Conservation (phyloP, 1,140 invertebrate genomes). For the Bombus confusus region DNA sequence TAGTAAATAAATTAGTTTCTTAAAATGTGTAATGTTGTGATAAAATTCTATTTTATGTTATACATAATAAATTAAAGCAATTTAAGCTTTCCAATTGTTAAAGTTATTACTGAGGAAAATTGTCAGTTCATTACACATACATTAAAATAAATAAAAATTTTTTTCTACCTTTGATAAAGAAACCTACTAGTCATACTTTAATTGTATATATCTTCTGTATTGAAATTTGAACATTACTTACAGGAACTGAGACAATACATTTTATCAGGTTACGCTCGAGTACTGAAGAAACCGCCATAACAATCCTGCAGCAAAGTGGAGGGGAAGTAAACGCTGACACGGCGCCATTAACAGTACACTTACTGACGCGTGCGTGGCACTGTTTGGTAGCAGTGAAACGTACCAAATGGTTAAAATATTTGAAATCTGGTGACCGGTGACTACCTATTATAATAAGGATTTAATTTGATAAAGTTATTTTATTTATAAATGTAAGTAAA, state of each 20-base stretch:
- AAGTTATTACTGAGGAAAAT: not conserved
- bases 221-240: no score
- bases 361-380: slow-evolving; percentile 41
- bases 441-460: not conserved
- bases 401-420: slow-evolving; percentile 32
- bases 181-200: not conserved
- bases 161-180: not conserved
- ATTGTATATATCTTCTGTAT: not conserved
- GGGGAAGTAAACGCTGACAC: slow-evolving; percentile 20
- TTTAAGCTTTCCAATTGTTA: not conserved
- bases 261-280: not conserved
- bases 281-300: slow-evolving; percentile 30
- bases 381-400: not conserved
- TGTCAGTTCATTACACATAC: not conserved
- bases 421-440: slow-evolving; percentile 33
- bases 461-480: not conserved
- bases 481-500: slow-evolving; percentile 31
- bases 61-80: not conserved
- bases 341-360: slow-evolving; percentile 54
- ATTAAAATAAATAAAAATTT: not conserved
- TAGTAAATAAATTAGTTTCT: not conserved
- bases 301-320: slow-evolving; percentile 24
- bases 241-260: not conserved
- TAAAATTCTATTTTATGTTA: not conserved
- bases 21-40: not conserved